Evolutionary conservation across 2,888 invertebrate species (phyloP).

Genomic region (Ophraella communa): DNA sequence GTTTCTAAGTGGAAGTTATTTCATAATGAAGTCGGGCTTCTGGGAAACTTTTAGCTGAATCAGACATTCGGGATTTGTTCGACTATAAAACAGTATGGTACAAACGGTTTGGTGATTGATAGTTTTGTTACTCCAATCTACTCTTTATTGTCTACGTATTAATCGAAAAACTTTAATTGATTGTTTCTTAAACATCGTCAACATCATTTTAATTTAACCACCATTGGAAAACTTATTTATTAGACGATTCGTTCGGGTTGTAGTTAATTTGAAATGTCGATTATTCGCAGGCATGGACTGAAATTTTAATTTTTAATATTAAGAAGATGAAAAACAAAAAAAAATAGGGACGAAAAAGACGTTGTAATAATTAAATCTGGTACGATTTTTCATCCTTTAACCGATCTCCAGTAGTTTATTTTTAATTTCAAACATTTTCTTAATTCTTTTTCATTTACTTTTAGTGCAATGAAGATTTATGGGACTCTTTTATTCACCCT

Average conservation of each 20-base stretch:
- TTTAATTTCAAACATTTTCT: slow-evolving; percentile 28
- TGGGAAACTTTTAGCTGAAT: slow-evolving; percentile 16
- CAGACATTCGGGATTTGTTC: slow-evolving; percentile 21
- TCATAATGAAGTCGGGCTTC: slow-evolving; percentile 25
- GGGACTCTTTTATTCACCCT: no score
- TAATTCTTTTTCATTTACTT: slow-evolving; percentile 29
- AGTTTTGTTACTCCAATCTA: slow-evolving; percentile 13
- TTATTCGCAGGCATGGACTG: no score
- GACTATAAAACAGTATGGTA: slow-evolving; percentile 15
- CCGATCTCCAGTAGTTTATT: slow-evolving; percentile 9
- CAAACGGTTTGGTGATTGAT: slow-evolving; percentile 19
- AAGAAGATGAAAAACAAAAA: no score
- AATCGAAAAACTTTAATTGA: slow-evolving; percentile 8
- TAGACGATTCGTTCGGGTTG: no score
- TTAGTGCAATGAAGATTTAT: slow-evolving; percentile 19
- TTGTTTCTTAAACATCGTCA: slow-evolving; percentile 12
- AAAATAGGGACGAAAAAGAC: not conserved
- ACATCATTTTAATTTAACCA: no score
- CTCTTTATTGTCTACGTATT: not conserved
- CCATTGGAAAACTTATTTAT: no score
- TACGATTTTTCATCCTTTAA: not conserved
- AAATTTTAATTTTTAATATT: no score
- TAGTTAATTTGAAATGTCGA: no score
- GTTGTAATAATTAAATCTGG: no score
- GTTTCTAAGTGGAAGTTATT: slow-evolving; percentile 25